Evolutionary conservation across 2,113 vertebrate genomes (phyloP).

Genomic region (Lophochroa leadbeateri): DNA sequence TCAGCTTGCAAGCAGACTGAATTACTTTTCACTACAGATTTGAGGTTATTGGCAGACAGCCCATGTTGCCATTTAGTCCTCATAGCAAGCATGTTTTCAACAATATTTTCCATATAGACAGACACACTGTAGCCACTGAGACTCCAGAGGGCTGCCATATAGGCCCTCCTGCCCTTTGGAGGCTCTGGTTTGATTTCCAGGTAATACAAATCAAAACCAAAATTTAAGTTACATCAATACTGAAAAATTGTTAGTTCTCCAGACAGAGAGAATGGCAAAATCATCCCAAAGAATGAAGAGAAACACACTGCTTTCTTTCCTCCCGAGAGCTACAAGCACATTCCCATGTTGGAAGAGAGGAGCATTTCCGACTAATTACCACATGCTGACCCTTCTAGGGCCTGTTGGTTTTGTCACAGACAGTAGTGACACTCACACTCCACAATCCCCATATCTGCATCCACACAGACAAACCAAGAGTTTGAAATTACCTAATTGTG

Average conservation of each 20-base stretch:
- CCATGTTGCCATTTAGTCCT: conserved; percentile 56
- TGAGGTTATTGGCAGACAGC: conserved; percentile 52
- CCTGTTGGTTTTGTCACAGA: not conserved
- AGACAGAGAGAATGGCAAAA: not conserved
- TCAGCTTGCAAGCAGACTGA: conserved; percentile 41
- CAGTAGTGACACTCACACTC: not conserved
- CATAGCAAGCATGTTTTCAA: conserved; percentile 35
- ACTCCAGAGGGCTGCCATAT: not conserved
- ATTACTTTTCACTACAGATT: conserved; percentile 53
- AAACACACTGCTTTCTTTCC: not conserved
- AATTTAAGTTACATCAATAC: not conserved
- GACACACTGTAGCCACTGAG: conserved; percentile 34
- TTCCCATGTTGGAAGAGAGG: not conserved
- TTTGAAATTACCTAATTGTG: not conserved
- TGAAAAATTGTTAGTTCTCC: not conserved
- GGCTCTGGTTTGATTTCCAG: conserved; percentile 5
- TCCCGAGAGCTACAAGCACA: not conserved
- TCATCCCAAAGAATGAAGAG: not conserved
- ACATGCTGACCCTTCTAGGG: not conserved
- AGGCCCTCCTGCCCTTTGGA: conserved; percentile 16
- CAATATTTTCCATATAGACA: conserved; percentile 39
- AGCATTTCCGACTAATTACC: not conserved
- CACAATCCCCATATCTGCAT: not conserved
- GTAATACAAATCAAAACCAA: conserved; percentile 4
- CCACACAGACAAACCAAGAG: not conserved